Base-by-base conservation (phyloP, 2,797 vertebrate species). In the Ambastaia sidthimunki region DNA sequence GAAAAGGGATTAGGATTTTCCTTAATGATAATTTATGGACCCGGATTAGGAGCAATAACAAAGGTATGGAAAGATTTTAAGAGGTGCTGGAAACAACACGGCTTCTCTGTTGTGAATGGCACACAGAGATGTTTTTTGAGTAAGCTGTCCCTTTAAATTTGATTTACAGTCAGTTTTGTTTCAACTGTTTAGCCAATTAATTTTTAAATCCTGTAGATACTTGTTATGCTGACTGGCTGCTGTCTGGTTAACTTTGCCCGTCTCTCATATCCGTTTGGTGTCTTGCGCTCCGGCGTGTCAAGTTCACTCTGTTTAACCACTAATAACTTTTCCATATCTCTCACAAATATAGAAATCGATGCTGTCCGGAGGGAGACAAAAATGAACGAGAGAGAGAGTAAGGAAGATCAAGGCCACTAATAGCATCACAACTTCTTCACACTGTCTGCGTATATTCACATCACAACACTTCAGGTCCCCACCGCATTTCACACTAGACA, bases 21-120 rank as follows among this genome's bases (percentile, higher is more conserved):
- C 83, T 88, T 81, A 82, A 89, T 92, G 89, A 92, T 92, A 91
- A 92, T 93, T 92, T 89, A 88, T 86, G 86, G 82, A 78, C 85
- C 83, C 80, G 81, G 88, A 82, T 91, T 91, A 89, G 85, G 88
- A 80, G 48, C 72, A 66, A 80, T 52, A 66, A 80, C 72, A 70
- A 75, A 70, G 66, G 47, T 60, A 55, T 75, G 47, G 44, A 25
- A 25, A 10, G 55, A 50, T 23, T 28, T 55, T 52, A 3, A 69
- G 74, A 67, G 60, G 37, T 69, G n/a, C 47, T 28, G 19, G 34
- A 66, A 59, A 59, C 3, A 41, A 41, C 37, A 41, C 4, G 4
- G 4, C 41, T 44, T 44, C 10, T 44, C 9, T 44, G 41, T 44
- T 44, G 41, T 44, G 9, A 44, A 44, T 44, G 41, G 41, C 9